Evolutionary conservation across 2,113 vertebrate genomes (phyloP).

Genomic region (Paramormyrops kingsleyae): DNA sequence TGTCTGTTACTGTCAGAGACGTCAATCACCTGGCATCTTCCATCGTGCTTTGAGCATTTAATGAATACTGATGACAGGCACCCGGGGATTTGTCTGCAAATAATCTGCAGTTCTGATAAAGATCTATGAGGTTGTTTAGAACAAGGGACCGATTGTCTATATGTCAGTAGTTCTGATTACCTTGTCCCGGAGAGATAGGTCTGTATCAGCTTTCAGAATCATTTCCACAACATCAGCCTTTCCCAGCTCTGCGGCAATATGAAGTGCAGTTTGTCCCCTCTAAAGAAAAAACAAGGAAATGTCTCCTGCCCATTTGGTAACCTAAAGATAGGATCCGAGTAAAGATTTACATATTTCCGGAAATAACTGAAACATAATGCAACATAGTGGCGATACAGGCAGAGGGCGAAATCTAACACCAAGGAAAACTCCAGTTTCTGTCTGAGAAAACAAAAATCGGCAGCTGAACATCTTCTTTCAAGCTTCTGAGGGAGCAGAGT

Average conservation of each 20-base stretch:
- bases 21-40: background rate
- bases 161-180: constrained; percentile 40
- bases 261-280: constrained; percentile 76
- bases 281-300: constrained; percentile 35
- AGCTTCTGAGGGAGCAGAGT: background rate
- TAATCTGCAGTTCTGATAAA: background rate
- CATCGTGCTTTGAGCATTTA: background rate
- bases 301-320: background rate
- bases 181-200: constrained; percentile 66
- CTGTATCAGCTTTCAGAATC: constrained; percentile 69
- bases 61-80: background rate
- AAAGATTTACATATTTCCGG: background rate
- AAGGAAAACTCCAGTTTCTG: background rate
- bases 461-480: background rate
- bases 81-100: background rate
- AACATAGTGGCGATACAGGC: background rate
- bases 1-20: background rate
- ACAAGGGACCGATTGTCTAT: background rate
- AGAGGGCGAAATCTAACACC: background rate
- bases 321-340: background rate
- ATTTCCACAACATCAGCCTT: constrained; percentile 75
- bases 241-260: constrained; percentile 76
- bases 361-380: background rate
- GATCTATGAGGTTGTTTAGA: background rate
- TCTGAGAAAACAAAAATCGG: background rate